Conservation (phyloP, 2,888 invertebrate species). For the Phorcus lineatus region DNA sequence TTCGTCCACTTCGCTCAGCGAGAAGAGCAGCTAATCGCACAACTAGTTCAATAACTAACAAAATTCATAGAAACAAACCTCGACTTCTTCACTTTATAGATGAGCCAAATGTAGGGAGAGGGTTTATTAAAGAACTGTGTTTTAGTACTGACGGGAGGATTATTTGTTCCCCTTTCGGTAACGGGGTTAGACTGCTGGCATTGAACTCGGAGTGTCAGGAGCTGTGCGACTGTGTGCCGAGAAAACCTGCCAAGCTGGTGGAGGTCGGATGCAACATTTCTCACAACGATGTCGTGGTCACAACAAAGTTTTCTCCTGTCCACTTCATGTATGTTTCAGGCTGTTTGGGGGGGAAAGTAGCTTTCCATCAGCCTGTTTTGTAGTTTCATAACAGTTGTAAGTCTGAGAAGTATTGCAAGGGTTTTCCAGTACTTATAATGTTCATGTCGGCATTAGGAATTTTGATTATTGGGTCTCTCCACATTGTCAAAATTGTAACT, state of each 20-base stretch:
- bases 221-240: slow-evolving; percentile 83
- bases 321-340: slow-evolving; percentile 92
- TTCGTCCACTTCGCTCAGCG: neutral
- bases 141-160: slow-evolving; percentile 93
- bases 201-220: slow-evolving; percentile 88
- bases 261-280: slow-evolving; percentile 84
- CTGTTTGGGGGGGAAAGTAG: slow-evolving; percentile 90
- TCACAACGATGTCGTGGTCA: slow-evolving; percentile 89
- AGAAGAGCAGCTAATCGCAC: neutral
- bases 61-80: slow-evolving; percentile 80
- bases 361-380: slow-evolving; percentile 89
- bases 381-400: slow-evolving; percentile 25
- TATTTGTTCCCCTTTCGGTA: slow-evolving; percentile 92
- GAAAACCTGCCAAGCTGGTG: slow-evolving; percentile 78
- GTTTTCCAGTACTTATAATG: too few species aligned
- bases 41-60: neutral
- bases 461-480: too few species aligned
- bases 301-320: slow-evolving; percentile 91
- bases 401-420: too few species aligned
- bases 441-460: too few species aligned
- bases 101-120: slow-evolving; percentile 91
- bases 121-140: slow-evolving; percentile 93
- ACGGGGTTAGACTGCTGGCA: slow-evolving; percentile 89
- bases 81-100: slow-evolving; percentile 88
- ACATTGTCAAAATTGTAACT: too few species aligned